Evolutionary conservation across 2,113 vertebrate genomes (phyloP).

Genomic region (Taxidea taxus): DNA sequence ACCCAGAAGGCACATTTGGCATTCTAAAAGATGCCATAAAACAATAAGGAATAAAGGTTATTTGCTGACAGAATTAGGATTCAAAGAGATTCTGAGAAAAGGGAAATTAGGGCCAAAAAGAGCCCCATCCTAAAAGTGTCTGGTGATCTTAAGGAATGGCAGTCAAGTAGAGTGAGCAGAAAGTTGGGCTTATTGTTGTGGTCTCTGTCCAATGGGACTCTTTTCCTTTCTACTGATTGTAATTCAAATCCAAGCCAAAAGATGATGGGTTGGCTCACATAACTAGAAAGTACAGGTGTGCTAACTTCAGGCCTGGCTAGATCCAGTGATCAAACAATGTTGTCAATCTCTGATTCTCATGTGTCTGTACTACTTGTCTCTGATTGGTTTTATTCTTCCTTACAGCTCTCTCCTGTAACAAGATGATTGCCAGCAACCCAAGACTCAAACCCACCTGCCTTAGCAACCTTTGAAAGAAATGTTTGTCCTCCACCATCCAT

Average conservation of each 20-base stretch:
- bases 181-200: background rate
- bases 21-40: background rate
- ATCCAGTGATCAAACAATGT: background rate
- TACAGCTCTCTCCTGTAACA: background rate
- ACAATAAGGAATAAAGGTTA: background rate
- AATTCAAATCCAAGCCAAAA: background rate
- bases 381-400: background rate
- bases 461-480: background rate
- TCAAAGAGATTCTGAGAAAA: background rate
- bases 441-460: background rate
- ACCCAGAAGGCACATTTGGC: background rate
- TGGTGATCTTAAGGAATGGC: background rate
- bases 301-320: background rate
- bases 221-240: background rate
- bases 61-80: background rate
- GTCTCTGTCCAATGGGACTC: background rate
- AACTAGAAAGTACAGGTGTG: background rate
- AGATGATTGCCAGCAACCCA: background rate
- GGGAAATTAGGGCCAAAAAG: background rate
- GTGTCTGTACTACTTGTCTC: background rate
- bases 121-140: background rate
- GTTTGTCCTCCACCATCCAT: background rate
- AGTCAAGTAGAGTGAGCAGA: background rate
- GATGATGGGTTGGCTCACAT: background rate
- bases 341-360: background rate